These are phyloP conservation scores for Anoplophora glabripennis DNA, from an alignment of 1,140 invertebrate species.

Conservation along the genomic window DNA sequence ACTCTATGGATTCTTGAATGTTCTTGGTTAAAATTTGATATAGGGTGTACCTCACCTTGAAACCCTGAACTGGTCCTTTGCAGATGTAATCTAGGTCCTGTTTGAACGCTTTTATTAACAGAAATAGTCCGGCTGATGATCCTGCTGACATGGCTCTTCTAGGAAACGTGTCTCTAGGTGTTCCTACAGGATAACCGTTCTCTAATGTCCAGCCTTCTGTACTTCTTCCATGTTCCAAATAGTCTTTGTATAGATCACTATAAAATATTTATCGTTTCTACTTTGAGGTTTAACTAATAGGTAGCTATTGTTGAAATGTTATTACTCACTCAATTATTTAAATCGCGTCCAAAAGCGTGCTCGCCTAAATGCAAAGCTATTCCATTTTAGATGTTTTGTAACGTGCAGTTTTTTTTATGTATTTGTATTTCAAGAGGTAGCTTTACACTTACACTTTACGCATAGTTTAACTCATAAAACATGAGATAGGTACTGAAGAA, in stretches of 20 bases:
- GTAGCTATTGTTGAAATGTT: too few species aligned
- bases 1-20: too few species aligned
- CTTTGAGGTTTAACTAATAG: not conserved
- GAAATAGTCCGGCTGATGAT: constrained; percentile 57
- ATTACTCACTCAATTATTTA: too few species aligned
- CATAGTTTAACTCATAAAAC: too few species aligned
- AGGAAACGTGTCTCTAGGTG: constrained; percentile 59
- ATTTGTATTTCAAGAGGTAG: too few species aligned
- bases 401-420: too few species aligned
- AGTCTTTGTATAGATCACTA: constrained; percentile 34
- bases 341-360: too few species aligned
- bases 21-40: too few species aligned
- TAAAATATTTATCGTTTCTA: not conserved
- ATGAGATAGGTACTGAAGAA: too few species aligned
- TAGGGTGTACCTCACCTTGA: constrained; percentile 60
- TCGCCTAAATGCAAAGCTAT: too few species aligned
- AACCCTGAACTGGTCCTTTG: constrained; percentile 65
- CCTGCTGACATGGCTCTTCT: constrained; percentile 57
- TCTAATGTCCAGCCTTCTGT: constrained; percentile 59
- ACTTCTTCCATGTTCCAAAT: constrained; percentile 47
- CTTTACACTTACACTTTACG: too few species aligned
- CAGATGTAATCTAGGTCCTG: constrained; percentile 65
- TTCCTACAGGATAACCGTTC: constrained; percentile 55
- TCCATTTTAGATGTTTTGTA: too few species aligned
- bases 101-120: constrained; percentile 56